These are phyloP conservation scores for Eulemur rubriventer DNA, from an alignment of 2,797 vertebrate species.

Conservation along the genomic window DNA sequence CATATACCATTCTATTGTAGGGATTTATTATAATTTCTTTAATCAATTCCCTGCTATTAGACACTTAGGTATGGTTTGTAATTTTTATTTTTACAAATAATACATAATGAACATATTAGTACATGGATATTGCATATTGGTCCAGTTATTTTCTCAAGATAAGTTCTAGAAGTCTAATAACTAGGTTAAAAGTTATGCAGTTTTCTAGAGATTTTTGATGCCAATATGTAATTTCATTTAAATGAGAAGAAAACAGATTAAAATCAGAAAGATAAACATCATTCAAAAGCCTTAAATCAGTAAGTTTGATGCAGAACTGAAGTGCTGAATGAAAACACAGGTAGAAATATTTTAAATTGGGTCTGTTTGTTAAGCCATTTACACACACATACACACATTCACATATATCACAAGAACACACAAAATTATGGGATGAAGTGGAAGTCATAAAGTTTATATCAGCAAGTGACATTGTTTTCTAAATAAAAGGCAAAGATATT, in stretches of 20 bases:
- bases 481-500: not conserved
- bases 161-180: not conserved
- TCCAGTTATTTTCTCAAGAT: not conserved
- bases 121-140: not conserved
- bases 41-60: not conserved
- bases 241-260: slow-evolving; percentile 5
- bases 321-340: not conserved
- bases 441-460: not conserved
- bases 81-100: slow-evolving; percentile 2
- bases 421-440: not conserved
- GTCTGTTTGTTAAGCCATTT: not conserved
- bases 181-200: not conserved
- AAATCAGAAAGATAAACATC: slow-evolving; percentile 30
- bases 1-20: not conserved
- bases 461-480: slow-evolving; percentile 48
- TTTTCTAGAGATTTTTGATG: not conserved
- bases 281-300: not conserved
- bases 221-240: not conserved
- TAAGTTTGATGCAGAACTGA: slow-evolving; percentile 14
- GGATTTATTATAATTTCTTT: not conserved
- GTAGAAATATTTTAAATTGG: not conserved
- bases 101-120: not conserved
- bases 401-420: not conserved
- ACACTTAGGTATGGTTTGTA: not conserved
- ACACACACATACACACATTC: not conserved